phyloP scores from a whole-genome alignment of 2,797 vertebrate genomes.

The Bradypodion pumilum region DNA sequence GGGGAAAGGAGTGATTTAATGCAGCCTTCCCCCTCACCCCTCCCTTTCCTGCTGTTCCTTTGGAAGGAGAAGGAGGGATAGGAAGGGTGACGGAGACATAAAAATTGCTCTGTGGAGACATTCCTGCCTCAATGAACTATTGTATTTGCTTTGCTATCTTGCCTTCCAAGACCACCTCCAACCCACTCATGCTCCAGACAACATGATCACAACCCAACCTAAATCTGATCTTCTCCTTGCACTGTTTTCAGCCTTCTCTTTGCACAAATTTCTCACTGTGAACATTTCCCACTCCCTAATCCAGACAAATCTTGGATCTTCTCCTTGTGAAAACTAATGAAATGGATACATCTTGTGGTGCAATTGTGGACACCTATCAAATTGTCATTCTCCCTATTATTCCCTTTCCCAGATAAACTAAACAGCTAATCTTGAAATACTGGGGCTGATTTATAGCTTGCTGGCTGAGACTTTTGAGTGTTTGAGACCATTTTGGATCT shows the following conservation, averaged over 20 bases:
- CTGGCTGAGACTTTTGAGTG: not conserved
- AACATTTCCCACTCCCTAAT: not conserved
- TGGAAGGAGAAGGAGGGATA: not conserved
- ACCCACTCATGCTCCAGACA: not conserved
- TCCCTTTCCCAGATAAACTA: conserved; percentile 21
- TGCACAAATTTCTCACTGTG: not conserved
- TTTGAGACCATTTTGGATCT: conserved; percentile 6
- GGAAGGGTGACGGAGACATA: not conserved
- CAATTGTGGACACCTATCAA: not conserved
- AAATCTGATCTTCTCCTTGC: not conserved
- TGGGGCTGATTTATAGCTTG: conserved; percentile 23
- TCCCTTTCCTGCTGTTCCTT: not conserved
- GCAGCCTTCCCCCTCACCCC: too few species aligned
- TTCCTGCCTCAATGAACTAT: not conserved
- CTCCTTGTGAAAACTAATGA: not conserved
- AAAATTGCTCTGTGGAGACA: not conserved
- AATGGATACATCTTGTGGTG: not conserved
- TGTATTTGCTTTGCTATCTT: not conserved
- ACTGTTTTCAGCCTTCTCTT: not conserved
- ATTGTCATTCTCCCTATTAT: not conserved
- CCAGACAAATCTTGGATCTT: not conserved
- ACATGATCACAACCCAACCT: not conserved
- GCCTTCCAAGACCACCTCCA: not conserved
- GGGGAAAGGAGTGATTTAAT: not conserved
- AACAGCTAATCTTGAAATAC: conserved; percentile 22